Evolutionary conservation across 2,888 invertebrate species (phyloP).

Genomic region (Anthophora plumipes): DNA sequence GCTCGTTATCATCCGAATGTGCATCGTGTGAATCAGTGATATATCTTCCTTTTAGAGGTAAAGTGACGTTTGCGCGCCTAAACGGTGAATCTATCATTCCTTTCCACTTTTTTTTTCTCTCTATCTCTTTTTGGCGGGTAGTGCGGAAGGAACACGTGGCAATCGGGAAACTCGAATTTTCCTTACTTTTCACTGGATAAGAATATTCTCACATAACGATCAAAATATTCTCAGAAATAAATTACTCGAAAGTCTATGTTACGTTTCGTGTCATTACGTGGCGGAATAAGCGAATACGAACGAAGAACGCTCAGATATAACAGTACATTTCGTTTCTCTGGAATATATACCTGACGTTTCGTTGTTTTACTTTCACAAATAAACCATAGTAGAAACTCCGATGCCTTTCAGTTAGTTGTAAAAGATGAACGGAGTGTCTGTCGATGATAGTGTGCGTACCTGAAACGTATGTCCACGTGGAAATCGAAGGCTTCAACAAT

Average conservation of each 20-base stretch:
- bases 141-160: slow-evolving; percentile 54
- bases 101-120: neutral
- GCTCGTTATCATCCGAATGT: slow-evolving; percentile 38
- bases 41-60: slow-evolving; percentile 29
- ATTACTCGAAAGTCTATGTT: slow-evolving; percentile 6
- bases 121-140: slow-evolving; percentile 40
- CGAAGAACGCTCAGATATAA: slow-evolving; percentile 31
- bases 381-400: neutral
- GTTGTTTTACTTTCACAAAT: slow-evolving; percentile 9
- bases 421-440: neutral
- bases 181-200: neutral
- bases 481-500: slow-evolving; percentile 57
- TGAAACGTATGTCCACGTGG: slow-evolving; percentile 64
- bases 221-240: neutral
- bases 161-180: slow-evolving; percentile 8
- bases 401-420: neutral
- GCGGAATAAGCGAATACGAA: slow-evolving; percentile 15
- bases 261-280: slow-evolving; percentile 32
- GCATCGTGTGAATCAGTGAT: slow-evolving; percentile 35
- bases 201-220: neutral
- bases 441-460: slow-evolving; percentile 9
- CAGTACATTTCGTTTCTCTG: slow-evolving; percentile 7
- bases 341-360: neutral
- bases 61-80: slow-evolving; percentile 16
- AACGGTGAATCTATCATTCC: neutral